These are phyloP conservation scores for Umimayanthus chanpuru DNA, from an alignment of 92 coral and sea anemone genomes.

Conservation along the genomic window DNA sequence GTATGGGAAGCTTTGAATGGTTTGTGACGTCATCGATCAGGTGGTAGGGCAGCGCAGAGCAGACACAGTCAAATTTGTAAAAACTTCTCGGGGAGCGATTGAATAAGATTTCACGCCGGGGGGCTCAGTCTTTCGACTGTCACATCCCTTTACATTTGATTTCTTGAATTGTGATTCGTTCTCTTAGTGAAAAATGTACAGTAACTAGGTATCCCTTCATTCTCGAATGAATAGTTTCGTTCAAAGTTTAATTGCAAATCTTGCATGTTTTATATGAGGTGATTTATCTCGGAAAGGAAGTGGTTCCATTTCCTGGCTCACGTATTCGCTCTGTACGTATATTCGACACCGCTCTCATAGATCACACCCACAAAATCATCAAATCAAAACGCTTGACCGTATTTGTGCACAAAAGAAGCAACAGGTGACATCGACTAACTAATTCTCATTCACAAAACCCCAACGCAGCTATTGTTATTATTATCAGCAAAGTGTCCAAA, in stretches of 20 bases:
- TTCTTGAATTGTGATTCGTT: not conserved
- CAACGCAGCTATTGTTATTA: constrained; percentile 33
- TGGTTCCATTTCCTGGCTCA: constrained; percentile 31
- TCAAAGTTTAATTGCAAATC: not conserved
- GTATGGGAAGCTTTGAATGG: constrained; percentile 56
- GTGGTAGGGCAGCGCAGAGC: constrained; percentile 46
- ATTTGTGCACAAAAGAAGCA: constrained; percentile 47
- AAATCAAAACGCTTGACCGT: constrained; percentile 45
- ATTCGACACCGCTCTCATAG: constrained; percentile 27
- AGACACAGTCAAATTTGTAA: constrained; percentile 41
- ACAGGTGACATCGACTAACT: constrained; percentile 38
- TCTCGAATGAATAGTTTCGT: constrained; percentile 26
- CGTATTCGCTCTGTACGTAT: constrained; percentile 18
- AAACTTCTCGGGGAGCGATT: constrained; percentile 32
- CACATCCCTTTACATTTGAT: constrained; percentile 23
- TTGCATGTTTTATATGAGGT: constrained; percentile 17
- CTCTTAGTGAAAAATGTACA: constrained; percentile 13
- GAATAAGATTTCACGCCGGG: constrained; percentile 64
- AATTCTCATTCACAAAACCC: constrained; percentile 32
- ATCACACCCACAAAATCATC: constrained; percentile 42
- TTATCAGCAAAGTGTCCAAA: constrained; percentile 34
- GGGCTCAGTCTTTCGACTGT: constrained; percentile 49
- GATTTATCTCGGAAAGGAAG: constrained; percentile 28
- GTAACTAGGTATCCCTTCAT: not conserved
- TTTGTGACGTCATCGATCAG: constrained; percentile 72